Conservation (phyloP, 2,888 invertebrate genomes). For the Tricholauxania praeusta region DNA sequence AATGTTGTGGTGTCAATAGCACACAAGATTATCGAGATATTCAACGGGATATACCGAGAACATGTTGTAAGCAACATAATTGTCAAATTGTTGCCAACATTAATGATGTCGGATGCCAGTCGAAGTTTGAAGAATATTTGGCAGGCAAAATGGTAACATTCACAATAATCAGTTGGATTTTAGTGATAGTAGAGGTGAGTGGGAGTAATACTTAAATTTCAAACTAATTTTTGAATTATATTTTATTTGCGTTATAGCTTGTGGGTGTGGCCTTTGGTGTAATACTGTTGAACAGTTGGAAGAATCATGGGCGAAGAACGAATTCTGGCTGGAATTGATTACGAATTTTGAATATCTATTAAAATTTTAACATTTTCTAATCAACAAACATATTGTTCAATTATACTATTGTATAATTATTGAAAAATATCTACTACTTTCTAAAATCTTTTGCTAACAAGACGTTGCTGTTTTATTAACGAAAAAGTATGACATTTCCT, state of each 20-base stretch:
- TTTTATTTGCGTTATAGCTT: constrained; percentile 45
- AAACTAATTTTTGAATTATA: background rate
- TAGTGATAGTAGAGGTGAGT: constrained; percentile 58
- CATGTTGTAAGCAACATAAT: constrained; percentile 55
- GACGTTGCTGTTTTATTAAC: background rate
- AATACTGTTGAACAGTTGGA: constrained; percentile 56
- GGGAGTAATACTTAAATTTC: background rate
- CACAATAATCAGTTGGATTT: constrained; percentile 57
- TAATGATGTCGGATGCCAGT: constrained; percentile 55
- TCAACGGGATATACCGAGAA: constrained; percentile 55
- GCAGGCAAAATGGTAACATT: constrained; percentile 57
- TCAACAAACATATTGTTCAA: no score
- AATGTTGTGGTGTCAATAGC: constrained; percentile 61
- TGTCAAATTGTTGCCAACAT: constrained; percentile 51
- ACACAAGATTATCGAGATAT: constrained; percentile 56
- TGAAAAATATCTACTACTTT: no score
- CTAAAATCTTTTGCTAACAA: background rate
- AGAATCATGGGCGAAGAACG: constrained; percentile 57
- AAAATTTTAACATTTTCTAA: no score
- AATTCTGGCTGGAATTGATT: constrained; percentile 56
- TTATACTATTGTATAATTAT: no score
- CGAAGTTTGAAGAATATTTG: constrained; percentile 58
- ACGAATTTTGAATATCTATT: no score
- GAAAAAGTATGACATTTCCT: no score
- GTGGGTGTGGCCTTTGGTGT: constrained; percentile 56